Evolutionary conservation across 1,140 invertebrate genomes (phyloP), one percentile per base, ranked within the genome.

Genomic region (Brachionus koreanus): DNA sequence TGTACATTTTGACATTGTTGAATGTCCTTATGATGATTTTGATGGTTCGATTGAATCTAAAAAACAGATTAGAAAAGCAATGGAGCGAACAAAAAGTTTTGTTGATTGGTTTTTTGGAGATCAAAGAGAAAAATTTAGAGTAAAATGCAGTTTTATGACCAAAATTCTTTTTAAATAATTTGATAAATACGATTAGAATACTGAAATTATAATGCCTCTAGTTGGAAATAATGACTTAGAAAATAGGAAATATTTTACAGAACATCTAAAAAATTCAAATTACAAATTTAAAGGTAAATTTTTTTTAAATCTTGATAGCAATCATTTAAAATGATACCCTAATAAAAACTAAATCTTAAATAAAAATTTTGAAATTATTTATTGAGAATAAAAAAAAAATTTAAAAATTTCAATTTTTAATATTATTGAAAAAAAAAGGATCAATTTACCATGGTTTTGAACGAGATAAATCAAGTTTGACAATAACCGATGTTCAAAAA

Each of bases 71-170:
- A 57, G 61, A 57, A 79, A 79, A 43, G 23, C 49, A 12, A 39
- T 61, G 33, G 76, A 79, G 7, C n/a, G 76, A 39, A 61, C 76
- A n/a, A 79, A 61, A 61, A 19, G 25, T 42, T 79, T 79, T 79
- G 76, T 79, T 37, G 76, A 79, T 42, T 79, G 35, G 46, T 79
- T 79, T 19, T 79, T 42, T 39, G 25, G 19, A 25, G 69, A 74
- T 1, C 6, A 74, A 74, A 25, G 12, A 13, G 16, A 74, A 46
- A 74, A 46, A 23, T 49, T 25, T 29, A 9, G 33, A 46, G 69
- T 74, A 74, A 4, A 29, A 12, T 29, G n/a, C n/a, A 29, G 29
- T 2, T 3, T 46, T 10, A 46, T 46, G 1, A 46, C 19, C 7
- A 69, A 69, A 69, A 39, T 10, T 16, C 2, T 42, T 39, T 23